Percentiles rank a stretch among this genome's conserved stretches.
These are phyloP conservation scores for Magallana angulata DNA, from an alignment of 1,140 invertebrate species.

Conservation along the genomic window DNA sequence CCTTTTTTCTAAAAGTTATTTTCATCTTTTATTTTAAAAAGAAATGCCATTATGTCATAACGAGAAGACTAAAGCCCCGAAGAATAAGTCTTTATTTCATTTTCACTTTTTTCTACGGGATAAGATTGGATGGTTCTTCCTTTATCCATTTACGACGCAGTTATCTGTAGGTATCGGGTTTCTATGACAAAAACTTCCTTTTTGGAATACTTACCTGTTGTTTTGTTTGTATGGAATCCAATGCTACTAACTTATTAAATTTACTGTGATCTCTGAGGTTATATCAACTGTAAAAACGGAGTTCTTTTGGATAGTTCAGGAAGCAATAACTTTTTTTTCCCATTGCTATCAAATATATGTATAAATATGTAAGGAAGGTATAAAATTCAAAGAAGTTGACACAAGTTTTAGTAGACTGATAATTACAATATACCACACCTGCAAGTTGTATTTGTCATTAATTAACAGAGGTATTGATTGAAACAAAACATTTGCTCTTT, in stretches of 20 bases:
- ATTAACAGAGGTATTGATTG: not conserved
- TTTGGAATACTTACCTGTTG: not conserved
- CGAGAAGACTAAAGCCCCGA: not conserved
- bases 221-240: not conserved
- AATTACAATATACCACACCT: not conserved
- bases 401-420: not conserved
- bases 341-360: not conserved
- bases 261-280: not conserved
- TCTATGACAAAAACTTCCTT: not conserved
- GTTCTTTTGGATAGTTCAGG: not conserved
- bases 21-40: not conserved
- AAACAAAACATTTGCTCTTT: conserved; percentile 3
- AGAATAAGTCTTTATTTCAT: not conserved
- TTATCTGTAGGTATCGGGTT: not conserved
- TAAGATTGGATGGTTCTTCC: not conserved
- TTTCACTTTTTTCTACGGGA: not conserved
- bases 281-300: not conserved
- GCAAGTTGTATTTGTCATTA: not conserved
- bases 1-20: conserved; percentile 21
- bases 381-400: not conserved
- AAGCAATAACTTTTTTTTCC: not conserved
- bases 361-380: conserved; percentile 3
- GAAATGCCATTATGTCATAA: not conserved
- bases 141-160: not conserved
- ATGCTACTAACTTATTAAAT: not conserved